These are phyloP conservation scores for Lasioglossum figueresi DNA, from an alignment of 2,888 invertebrate genomes.

Conservation along the genomic window DNA sequence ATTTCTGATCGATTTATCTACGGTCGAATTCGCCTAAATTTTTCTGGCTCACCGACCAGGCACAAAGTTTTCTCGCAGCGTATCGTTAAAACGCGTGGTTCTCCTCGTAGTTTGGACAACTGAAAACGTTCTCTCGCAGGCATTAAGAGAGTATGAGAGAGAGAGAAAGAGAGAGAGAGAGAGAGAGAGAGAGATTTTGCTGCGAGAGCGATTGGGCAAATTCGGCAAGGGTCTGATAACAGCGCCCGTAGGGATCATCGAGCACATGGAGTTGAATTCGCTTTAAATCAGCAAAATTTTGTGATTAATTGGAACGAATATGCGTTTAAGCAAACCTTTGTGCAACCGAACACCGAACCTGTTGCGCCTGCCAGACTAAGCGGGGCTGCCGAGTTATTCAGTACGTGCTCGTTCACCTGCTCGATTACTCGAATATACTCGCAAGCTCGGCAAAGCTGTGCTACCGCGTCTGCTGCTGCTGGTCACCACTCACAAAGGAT, in stretches of 20 bases:
- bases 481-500: slow-evolving; percentile 46
- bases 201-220: background rate
- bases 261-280: background rate
- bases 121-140: background rate
- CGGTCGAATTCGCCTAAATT: background rate
- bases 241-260: background rate
- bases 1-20: background rate
- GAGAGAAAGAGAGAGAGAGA: background rate
- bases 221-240: background rate
- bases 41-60: background rate
- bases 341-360: slow-evolving; percentile 60
- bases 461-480: background rate
- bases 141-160: background rate
- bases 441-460: slow-evolving; percentile 15
- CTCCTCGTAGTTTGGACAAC: background rate
- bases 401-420: slow-evolving; percentile 63
- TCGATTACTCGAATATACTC: slow-evolving; percentile 49
- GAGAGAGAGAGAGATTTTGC: background rate
- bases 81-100: background rate
- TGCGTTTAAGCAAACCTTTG: slow-evolving; percentile 59
- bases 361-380: slow-evolving; percentile 60
- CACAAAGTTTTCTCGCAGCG: background rate
- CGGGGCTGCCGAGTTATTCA: slow-evolving; percentile 48
- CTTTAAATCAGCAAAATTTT: slow-evolving; percentile 49
- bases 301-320: slow-evolving; percentile 64